Base-by-base conservation (phyloP, 2,797 vertebrate species). In the Glossophaga mutica region DNA sequence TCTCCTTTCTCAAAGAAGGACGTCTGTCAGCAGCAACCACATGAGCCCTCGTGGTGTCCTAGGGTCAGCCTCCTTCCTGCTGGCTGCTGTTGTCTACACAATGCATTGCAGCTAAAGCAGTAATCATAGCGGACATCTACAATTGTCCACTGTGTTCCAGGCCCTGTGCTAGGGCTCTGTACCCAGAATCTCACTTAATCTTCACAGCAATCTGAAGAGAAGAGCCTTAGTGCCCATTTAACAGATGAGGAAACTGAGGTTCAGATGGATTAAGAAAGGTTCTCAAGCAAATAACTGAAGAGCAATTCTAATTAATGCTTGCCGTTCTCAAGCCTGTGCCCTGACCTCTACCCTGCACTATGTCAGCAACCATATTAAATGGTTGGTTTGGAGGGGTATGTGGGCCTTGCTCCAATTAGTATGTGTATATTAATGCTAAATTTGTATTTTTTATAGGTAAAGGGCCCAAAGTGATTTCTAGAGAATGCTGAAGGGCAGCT, bases 201-300 rank as follows among this genome's bases (percentile, higher is more conserved):
- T 22, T 87, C 81, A 46, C 14, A 62, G 37, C 7, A 46, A 81
- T 71, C 52, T 11, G 24, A 76, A 95, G 16, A 78, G 11, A 71
- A 55, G 19, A 44, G n/a, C 50, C 59, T 92, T 59, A 50, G 10
- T 42, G 32, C n/a, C 86, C 70, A 78, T 59, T 90, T 46, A 82
- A 90, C 44, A 79, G 84, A 86, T 32, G 18, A 65, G 26, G n/a
- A 94, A 90, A 85, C 73, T 42, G 90, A 95, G 77, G 59, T 85
- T 59, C 18, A 32, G 32, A 16, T 5, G n/a, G 34, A 81, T 79
- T 55, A 74, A 93, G 48, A 86, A 12, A 37, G 37, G 12, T 34
- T 86, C 29, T 87, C 39, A 44, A 50, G 62, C 34, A 85, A 68
- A 84, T 34, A 78, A 57, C 15, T 21, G 9, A 67, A 59, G 44